Evolutionary conservation across 37 sponge, comb jelly and placozoan genomes (phyloP).

Genomic region (Dysidea cf. avara): DNA sequence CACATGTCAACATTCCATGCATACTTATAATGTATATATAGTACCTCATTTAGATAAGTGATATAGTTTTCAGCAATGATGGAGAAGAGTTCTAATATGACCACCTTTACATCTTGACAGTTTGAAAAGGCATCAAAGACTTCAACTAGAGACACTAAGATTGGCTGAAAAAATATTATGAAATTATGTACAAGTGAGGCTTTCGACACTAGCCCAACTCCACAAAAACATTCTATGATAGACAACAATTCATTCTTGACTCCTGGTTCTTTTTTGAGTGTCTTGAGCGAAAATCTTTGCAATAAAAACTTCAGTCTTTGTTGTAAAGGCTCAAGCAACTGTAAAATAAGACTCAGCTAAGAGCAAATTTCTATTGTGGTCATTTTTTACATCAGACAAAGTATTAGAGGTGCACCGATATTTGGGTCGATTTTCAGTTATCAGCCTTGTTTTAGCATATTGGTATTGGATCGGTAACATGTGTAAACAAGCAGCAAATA

Average conservation of each 20-base stretch:
- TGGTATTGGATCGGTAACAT: too few relatives aligned
- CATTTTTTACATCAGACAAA: too few relatives aligned
- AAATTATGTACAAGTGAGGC: slow-evolving; percentile 4
- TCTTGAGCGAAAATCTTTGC: slow-evolving; percentile 8
- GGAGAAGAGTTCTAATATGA: slow-evolving; percentile 55
- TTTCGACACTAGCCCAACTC: slow-evolving; percentile 10
- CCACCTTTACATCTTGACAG: slow-evolving; percentile 13
- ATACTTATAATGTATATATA: neutral
- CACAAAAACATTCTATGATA: slow-evolving; percentile 55
- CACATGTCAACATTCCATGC: neutral
- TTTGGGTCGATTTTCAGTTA: too few relatives aligned
- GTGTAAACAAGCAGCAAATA: too few relatives aligned
- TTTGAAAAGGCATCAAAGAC: slow-evolving; percentile 40
- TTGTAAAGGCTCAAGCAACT: slow-evolving; percentile 38
- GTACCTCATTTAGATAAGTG: slow-evolving; percentile 47
- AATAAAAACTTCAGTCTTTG: slow-evolving; percentile 22
- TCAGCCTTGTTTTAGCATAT: too few relatives aligned
- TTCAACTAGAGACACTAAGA: slow-evolving; percentile 27
- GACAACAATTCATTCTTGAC: slow-evolving; percentile 21
- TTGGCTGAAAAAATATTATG: slow-evolving; percentile 33
- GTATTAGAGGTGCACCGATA: too few relatives aligned
- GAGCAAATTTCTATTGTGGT: too few relatives aligned
- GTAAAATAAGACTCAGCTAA: neutral
- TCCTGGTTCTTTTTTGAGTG: slow-evolving; percentile 5
- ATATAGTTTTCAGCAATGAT: slow-evolving; percentile 45